Conservation (phyloP, 2,888 invertebrate species). For the Cosmia pyralina region DNA sequence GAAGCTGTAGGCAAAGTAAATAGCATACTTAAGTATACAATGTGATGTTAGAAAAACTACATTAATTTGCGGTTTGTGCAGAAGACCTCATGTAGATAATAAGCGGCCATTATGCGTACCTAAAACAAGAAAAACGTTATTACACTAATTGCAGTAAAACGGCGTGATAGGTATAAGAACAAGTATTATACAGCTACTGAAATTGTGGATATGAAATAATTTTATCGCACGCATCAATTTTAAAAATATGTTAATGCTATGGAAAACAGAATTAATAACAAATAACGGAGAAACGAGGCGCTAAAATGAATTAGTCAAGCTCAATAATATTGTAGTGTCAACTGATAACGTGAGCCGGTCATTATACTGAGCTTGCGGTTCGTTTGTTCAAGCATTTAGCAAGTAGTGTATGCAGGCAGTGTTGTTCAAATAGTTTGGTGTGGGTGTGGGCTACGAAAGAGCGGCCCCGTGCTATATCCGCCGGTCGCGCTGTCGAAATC, state of each 20-base stretch:
- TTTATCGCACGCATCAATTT: not conserved
- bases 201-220: constrained; percentile 19
- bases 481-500: constrained; percentile 83
- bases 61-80: constrained; percentile 61
- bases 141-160: constrained; percentile 48
- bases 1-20: constrained; percentile 58
- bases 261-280: constrained; percentile 1
- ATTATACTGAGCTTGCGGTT: constrained; percentile 74
- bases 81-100: constrained; percentile 46
- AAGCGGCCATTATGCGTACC: constrained; percentile 38
- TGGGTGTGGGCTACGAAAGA: constrained; percentile 85
- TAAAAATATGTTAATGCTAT: constrained; percentile 5
- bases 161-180: constrained; percentile 35
- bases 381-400: constrained; percentile 84
- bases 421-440: constrained; percentile 82
- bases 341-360: constrained; percentile 75
- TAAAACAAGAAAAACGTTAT: constrained; percentile 53
- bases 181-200: constrained; percentile 15
- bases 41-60: constrained; percentile 54
- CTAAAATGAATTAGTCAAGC: constrained; percentile 51
- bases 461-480: constrained; percentile 88
- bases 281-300: constrained; percentile 42
- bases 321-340: constrained; percentile 68
- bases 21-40: constrained; percentile 31
- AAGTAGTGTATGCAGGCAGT: constrained; percentile 76